These are phyloP conservation scores for Lepidochitona cinerea DNA, from an alignment of 2,888 invertebrate species.

Conservation along the genomic window DNA sequence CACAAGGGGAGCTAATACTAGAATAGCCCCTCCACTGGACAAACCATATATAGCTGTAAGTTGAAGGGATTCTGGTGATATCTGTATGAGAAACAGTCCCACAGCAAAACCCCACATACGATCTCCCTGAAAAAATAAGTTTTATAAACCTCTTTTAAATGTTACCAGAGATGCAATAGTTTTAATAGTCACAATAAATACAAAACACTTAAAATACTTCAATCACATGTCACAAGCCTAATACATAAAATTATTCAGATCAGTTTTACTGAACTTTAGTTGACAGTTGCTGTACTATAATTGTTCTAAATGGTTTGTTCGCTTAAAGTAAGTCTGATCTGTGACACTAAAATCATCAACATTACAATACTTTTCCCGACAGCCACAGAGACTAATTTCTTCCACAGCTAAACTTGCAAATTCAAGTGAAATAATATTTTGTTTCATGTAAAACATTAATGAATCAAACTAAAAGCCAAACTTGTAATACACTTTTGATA, in stretches of 20 bases:
- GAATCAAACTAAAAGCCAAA: too few species aligned
- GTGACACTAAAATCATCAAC: too few species aligned
- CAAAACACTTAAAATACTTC: not conserved
- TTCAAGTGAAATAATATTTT: too few species aligned
- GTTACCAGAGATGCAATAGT: too few species aligned
- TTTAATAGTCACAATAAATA: too few species aligned
- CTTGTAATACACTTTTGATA: not conserved
- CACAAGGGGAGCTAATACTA: conserved; percentile 70
- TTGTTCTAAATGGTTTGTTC: too few species aligned
- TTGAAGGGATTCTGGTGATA: conserved; percentile 60
- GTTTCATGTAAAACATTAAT: too few species aligned
- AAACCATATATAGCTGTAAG: conserved; percentile 72
- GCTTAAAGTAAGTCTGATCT: too few species aligned
- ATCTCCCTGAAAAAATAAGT: conserved; percentile 64
- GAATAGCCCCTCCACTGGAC: conserved; percentile 60
- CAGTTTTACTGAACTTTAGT: not conserved
- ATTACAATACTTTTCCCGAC: too few species aligned
- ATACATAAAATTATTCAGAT: not conserved
- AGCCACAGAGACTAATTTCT: too few species aligned
- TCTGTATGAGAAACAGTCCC: conserved; percentile 70
- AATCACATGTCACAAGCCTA: not conserved
- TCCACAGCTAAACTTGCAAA: too few species aligned
- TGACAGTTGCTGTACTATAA: too few species aligned
- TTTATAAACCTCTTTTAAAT: not conserved
- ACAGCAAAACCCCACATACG: conserved; percentile 73